phyloP scores from a whole-genome alignment of 2,888 invertebrate species.

The Griposia aprilina region DNA sequence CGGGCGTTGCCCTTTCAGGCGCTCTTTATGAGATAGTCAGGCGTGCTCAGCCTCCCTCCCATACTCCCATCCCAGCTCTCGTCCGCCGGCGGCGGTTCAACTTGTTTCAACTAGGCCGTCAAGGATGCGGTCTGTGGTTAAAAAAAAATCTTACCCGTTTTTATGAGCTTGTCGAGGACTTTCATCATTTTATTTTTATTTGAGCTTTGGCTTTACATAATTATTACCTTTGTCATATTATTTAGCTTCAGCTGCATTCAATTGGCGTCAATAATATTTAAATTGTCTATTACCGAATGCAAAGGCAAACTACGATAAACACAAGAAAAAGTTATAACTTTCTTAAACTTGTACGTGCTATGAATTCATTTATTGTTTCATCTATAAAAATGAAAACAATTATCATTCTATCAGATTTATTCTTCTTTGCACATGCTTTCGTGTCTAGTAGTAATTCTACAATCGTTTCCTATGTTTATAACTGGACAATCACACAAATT shows the following conservation, averaged over 20 bases:
- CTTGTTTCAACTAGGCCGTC: constrained; percentile 70
- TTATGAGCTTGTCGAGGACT: constrained; percentile 43
- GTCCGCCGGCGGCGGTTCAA: constrained; percentile 70
- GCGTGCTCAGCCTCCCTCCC: constrained; percentile 50
- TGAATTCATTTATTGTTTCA: constrained; percentile 3
- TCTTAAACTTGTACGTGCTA: background rate
- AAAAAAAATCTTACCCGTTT: constrained; percentile 57
- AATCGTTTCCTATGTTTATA: constrained; percentile 72
- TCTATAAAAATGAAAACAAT: constrained; percentile 22
- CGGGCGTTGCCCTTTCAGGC: constrained; percentile 71
- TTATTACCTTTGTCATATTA: background rate
- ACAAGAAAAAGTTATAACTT: constrained; percentile 6
- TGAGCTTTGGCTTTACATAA: background rate
- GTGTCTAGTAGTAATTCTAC: constrained; percentile 65
- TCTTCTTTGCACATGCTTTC: constrained; percentile 53
- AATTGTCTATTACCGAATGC: constrained; percentile 19
- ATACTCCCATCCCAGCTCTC: constrained; percentile 56
- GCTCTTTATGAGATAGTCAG: constrained; percentile 62
- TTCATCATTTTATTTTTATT: constrained; percentile 32
- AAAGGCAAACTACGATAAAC: background rate
- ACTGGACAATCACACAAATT: constrained; percentile 71
- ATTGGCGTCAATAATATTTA: constrained; percentile 7
- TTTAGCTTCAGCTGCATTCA: constrained; percentile 6
- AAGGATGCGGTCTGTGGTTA: constrained; percentile 74
- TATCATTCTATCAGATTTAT: constrained; percentile 14